These are phyloP conservation scores for Cirrhinus molitorella DNA, from an alignment of 2,797 vertebrate species.

Conservation along the genomic window DNA sequence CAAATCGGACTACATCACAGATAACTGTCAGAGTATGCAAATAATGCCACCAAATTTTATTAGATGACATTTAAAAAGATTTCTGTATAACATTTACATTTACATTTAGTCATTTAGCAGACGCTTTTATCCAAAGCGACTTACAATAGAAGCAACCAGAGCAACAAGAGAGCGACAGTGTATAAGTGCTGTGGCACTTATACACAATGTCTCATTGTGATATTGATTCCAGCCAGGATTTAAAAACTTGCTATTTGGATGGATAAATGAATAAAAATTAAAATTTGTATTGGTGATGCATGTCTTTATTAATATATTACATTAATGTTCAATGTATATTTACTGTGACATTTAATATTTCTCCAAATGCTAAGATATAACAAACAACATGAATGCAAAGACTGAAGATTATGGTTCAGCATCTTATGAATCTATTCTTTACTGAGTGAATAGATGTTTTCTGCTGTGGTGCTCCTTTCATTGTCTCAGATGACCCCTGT, in stretches of 20 bases:
- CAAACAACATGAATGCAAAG: background rate
- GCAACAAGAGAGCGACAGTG: no score
- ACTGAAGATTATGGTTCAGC: background rate
- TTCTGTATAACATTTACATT: no score
- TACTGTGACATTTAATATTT: background rate
- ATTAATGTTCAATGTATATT: background rate
- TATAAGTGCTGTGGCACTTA: no score
- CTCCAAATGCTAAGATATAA: background rate
- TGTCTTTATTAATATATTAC: background rate
- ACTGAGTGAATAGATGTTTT: background rate
- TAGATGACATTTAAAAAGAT: background rate
- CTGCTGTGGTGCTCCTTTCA: background rate
- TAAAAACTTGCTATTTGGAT: background rate
- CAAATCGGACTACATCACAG: background rate
- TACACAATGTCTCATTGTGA: slow-evolving; percentile 9
- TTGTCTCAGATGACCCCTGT: slow-evolving; percentile 24
- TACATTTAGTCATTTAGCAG: no score
- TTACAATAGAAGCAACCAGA: no score
- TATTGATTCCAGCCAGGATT: background rate
- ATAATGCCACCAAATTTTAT: background rate
- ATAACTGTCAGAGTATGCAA: background rate
- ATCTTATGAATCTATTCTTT: background rate
- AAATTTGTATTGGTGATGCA: background rate
- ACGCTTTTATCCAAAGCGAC: no score
- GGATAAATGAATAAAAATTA: background rate